Conservation (phyloP, 2,113 vertebrate species). For the Cariama cristata region DNA sequence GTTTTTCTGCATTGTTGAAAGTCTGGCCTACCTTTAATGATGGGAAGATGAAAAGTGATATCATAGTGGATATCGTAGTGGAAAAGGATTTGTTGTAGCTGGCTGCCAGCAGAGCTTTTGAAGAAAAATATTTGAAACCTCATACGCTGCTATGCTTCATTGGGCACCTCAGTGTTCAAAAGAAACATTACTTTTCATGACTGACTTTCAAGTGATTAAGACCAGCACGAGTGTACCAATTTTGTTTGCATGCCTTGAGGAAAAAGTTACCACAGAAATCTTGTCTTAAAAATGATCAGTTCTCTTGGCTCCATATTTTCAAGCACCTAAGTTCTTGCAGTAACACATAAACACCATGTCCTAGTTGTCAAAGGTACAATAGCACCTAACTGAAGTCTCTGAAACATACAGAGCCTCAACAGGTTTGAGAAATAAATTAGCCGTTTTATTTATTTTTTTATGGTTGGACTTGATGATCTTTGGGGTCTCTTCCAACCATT, state of each 20-base stretch:
- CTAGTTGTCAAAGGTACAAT: neutral
- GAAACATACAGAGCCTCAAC: neutral
- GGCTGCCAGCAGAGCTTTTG: neutral
- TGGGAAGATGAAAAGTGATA: neutral
- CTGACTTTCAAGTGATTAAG: neutral
- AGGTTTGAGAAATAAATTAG: neutral
- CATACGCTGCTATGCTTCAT: neutral
- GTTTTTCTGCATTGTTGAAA: neutral
- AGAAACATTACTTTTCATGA: neutral
- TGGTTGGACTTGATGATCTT: too few relatives aligned
- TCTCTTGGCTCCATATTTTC: neutral
- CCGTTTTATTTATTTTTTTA: neutral
- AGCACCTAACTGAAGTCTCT: neutral
- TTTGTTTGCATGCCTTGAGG: neutral
- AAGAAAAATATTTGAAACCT: neutral
- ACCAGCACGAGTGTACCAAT: neutral
- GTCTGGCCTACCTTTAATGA: neutral
- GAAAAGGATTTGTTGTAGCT: neutral
- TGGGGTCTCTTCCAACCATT: too few relatives aligned
- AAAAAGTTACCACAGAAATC: neutral
- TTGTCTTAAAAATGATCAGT: neutral
- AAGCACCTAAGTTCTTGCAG: neutral
- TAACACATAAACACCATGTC: neutral
- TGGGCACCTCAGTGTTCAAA: neutral
- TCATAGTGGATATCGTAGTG: neutral